phyloP scores from a whole-genome alignment of 2,888 invertebrate species.

The Tinea pellionella region DNA sequence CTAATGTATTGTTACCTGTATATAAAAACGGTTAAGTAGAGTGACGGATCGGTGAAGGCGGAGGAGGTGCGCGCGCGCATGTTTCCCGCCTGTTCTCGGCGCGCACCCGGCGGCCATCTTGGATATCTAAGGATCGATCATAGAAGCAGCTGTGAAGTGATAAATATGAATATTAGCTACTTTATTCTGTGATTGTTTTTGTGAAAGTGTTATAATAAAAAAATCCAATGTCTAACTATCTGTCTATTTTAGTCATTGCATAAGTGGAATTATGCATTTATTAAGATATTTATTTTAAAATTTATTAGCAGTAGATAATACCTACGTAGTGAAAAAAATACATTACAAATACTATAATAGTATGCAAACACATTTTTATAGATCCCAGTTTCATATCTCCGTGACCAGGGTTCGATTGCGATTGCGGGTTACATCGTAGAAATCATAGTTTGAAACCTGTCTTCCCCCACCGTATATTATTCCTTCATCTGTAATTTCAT shows the following conservation, averaged over 20 bases:
- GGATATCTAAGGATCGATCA: conserved; percentile 56
- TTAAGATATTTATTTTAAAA: too few species aligned
- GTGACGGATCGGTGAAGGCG: conserved; percentile 41
- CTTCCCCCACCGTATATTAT: conserved; percentile 1
- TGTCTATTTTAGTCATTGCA: not conserved
- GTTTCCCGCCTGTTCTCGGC: conserved; percentile 50
- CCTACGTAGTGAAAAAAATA: too few species aligned
- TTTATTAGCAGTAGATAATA: too few species aligned
- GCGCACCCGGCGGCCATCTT: conserved; percentile 61
- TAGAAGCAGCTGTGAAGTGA: conserved; percentile 65
- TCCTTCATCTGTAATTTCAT: conserved; percentile 12
- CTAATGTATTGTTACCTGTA: conserved; percentile 4
- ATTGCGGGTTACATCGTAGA: not conserved
- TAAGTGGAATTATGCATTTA: too few species aligned
- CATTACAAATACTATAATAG: too few species aligned
- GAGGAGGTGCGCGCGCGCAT: conserved; percentile 53
- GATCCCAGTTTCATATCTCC: not conserved
- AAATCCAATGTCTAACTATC: not conserved
- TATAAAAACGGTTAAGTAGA: conserved; percentile 27
- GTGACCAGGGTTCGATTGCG: conserved; percentile 5
- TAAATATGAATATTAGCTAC: conserved; percentile 41
- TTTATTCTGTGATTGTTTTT: conserved; percentile 16
- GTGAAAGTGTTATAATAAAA: not conserved
- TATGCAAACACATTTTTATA: too few species aligned
- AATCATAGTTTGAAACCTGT: conserved; percentile 6